phyloP scores from a whole-genome alignment of 2,113 vertebrate species.

The Archocentrus centrarchus region DNA sequence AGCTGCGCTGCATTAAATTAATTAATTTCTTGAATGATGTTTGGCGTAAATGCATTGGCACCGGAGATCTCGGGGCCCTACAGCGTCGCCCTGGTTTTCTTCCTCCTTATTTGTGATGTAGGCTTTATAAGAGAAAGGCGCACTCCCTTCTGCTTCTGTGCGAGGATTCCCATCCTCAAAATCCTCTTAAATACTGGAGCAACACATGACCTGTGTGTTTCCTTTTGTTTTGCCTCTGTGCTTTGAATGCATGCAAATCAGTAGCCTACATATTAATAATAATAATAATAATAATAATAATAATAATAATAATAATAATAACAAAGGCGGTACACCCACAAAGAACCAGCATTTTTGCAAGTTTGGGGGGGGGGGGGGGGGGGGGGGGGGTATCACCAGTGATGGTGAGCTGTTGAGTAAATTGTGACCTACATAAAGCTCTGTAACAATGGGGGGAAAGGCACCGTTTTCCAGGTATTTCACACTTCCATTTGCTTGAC shows the following conservation, averaged over 20 bases:
- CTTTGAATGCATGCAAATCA: not conserved
- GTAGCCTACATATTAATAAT: not conserved
- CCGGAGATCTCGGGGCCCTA: slow-evolving; percentile 3
- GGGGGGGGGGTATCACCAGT: not conserved
- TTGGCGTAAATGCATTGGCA: not conserved
- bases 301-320: too few relatives aligned
- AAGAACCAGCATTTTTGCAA: not conserved
- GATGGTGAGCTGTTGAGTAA: not conserved
- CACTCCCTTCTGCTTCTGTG: slow-evolving; percentile 30
- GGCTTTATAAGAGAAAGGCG: not conserved
- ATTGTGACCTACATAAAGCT: slow-evolving; percentile 5
- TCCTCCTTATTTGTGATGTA: not conserved
- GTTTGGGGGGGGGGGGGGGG: not conserved
- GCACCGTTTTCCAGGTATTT: not conserved
- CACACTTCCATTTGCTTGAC: not conserved
- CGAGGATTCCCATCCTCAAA: slow-evolving; percentile 57
- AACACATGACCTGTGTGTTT: not conserved
- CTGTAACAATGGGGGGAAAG: not conserved
- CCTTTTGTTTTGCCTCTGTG: slow-evolving; percentile 18
- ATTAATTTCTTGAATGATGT: not conserved
- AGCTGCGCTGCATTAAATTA: not conserved
- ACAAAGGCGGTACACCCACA: not conserved
- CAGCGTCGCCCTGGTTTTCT: not conserved
- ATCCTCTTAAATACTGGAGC: slow-evolving; percentile 58
- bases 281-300: too few relatives aligned